Base-by-base conservation (phyloP, 2,113 vertebrate species). In the Sarotherodon lohbergeri region DNA sequence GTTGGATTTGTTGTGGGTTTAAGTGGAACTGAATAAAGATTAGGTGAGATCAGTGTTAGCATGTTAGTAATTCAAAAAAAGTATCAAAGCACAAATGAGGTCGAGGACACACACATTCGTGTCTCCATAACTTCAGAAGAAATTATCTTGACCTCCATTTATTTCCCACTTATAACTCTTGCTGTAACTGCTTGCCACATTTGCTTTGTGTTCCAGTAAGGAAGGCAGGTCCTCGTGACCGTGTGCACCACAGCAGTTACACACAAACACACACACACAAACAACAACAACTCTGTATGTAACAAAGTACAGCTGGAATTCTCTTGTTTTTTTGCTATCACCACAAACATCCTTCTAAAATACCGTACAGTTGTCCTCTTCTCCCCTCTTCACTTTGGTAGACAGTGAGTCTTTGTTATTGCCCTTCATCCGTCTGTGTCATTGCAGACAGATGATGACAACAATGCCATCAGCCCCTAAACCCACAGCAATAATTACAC, bases 381-480 rank as follows among this genome's bases (percentile, higher is more conserved):
- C 16, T 34, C 11, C 50, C n/a, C 50, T 68, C 79, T 29, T 32
- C 50, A 6, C 50, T 78, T 59, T 55, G 68, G 84, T 86, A 90
- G 86, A 82, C 73, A 57, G 11, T 59, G 57, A 79, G 22, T 82
- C 86, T 85, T 54, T 82, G 22, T 88, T 76, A 86, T 87, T 68
- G 19, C n/a, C 55, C n/a, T 9, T 59, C 54, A 11, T 82, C 66
- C 14, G 2, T 79, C 52, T 79, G 13, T 81, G 63, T 90, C 89
- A 61, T 85, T 52, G 56, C 4, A 57, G 78, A 83, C 89, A 91
- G 57, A 88, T 87, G 89, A 87, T 88, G 88, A 91, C 91, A 91
- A 85, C 63, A 82, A 88, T 82, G 87, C 19, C 88, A 90, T 61
- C 41, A 29, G 84, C 80, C 52, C 82, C 81, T 83, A 90, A 89